Evolutionary conservation across 2,113 vertebrate species (phyloP), one percentile per base, ranked within the genome.

Genomic region (Atherinomorus stipes): DNA sequence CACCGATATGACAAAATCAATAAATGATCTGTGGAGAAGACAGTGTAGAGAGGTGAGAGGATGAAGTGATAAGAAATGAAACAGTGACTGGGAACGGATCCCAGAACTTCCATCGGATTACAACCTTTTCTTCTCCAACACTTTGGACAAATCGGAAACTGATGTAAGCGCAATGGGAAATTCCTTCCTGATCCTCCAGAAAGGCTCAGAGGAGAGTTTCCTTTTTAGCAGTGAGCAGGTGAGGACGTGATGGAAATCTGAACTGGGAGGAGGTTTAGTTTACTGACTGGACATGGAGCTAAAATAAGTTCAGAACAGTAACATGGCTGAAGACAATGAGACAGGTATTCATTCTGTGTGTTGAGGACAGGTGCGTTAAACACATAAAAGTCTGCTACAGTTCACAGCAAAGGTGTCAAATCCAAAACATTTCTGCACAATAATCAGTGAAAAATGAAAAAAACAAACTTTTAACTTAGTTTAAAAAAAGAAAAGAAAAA

Each of bases 1-100:
- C 92, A 94, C 69, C 12, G 62, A 54, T 42, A 42, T 23, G 67
- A 84, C 51, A 75, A 64, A 75, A 79, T 60, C 60, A 37, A 85
- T 75, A 72, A 74, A 71, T 44, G 68, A 54, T 65, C 42, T 74
- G 21, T 23, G 42, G 57, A 40, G 53, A 53, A 56, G 60, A 78
- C 67, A 38, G 31, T 7, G 31, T 34, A 34, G 31, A 34, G 5
- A 6, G 8, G 31, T 34, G 31, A 34, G 31, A 9, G 9, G 44
- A 19, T 47, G 44, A 4, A 47, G 16, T 19, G 44, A n/a, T 47
- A 47, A 47, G 18, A n/a, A 18, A 47, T 19, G 13, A 9, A 34
- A 34, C 5, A 34, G 31, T 34, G 31, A 34, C 18, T 19, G 44
- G n/a, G 44, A 68, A 67, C 37, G 1, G 26, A 23, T 44, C 22